A percentile compares a stretch with the other conserved stretches of the same genome.
Conservation (phyloP, 2,797 vertebrate species). For the Galaxias olidus region DNA sequence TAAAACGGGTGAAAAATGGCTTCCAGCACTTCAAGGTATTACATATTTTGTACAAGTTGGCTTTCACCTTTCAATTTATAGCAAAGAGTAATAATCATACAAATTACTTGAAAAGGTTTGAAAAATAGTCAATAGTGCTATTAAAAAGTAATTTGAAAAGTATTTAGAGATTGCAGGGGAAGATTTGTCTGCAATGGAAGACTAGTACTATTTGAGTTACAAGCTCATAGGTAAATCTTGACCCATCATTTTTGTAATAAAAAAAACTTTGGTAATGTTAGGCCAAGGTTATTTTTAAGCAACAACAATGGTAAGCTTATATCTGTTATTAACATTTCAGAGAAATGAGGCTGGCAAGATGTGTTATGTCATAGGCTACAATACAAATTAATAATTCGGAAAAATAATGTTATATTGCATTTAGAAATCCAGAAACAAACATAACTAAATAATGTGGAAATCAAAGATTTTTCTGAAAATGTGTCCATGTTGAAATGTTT, state of each 20-base stretch:
- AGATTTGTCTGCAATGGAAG: conserved; percentile 63
- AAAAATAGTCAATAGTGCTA: conserved; percentile 19
- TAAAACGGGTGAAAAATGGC: too few species aligned
- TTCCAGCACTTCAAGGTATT: neutral
- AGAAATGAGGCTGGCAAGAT: conserved; percentile 46
- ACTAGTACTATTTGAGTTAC: conserved; percentile 50
- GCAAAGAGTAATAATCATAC: conserved; percentile 17
- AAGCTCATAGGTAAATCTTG: conserved; percentile 35
- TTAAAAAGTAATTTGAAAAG: conserved; percentile 21
- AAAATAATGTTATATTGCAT: conserved; percentile 45
- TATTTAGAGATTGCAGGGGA: conserved; percentile 27
- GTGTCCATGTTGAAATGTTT: neutral
- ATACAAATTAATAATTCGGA: too few species aligned
- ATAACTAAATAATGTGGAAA: conserved; percentile 28
- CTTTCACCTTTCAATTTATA: conserved; percentile 27
- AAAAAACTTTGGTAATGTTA: conserved; percentile 64
- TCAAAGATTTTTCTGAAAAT: conserved; percentile 7
- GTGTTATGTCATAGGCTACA: too few species aligned
- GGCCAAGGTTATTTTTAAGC: conserved; percentile 42
- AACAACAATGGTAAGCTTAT: conserved; percentile 27
- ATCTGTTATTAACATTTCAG: conserved; percentile 38
- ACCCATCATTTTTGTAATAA: conserved; percentile 33
- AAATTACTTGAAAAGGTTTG: conserved; percentile 8
- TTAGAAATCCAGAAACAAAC: conserved; percentile 26
- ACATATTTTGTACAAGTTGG: too few species aligned